These are phyloP conservation scores for Dromaius novaehollandiae DNA, from an alignment of 2,113 vertebrate genomes.

Conservation along the genomic window DNA sequence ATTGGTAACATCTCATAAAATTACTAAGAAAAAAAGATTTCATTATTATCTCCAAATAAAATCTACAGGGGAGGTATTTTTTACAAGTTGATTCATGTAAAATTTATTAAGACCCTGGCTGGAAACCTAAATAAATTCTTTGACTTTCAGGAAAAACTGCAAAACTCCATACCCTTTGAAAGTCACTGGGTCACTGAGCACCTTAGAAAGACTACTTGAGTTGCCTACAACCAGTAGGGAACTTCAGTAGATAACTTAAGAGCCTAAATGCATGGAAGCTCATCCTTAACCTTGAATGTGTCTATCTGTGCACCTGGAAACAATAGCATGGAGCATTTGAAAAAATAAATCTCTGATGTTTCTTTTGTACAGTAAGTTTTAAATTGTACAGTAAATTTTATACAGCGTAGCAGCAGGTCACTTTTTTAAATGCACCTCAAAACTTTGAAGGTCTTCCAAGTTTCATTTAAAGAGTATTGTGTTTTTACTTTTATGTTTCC, in stretches of 20 bases:
- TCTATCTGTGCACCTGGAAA: not conserved
- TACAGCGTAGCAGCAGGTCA: not conserved
- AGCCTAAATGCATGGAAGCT: not conserved
- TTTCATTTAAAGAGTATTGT: not conserved
- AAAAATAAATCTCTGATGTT: rapidly evolving
- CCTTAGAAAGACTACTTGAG: too few relatives aligned
- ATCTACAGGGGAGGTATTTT: not conserved
- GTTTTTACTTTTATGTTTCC: not conserved
- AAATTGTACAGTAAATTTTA: not conserved
- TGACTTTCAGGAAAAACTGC: not conserved
- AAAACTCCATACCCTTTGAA: not conserved
- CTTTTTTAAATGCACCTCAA: not conserved
- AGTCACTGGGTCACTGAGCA: not conserved
- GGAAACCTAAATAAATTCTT: not conserved
- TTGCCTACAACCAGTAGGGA: too few relatives aligned
- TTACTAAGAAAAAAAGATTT: not conserved
- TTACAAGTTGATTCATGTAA: not conserved
- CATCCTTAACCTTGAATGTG: not conserved
- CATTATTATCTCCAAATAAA: not conserved
- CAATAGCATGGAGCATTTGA: not conserved
- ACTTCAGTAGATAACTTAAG: not conserved
- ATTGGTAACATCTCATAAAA: not conserved
- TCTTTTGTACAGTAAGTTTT: not conserved
- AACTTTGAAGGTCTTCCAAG: not conserved
- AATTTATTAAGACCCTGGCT: not conserved